Evolutionary conservation across 2,797 vertebrate genomes (phyloP), one percentile per base, ranked within the genome.

Genomic region (Trematomus bernacchii): DNA sequence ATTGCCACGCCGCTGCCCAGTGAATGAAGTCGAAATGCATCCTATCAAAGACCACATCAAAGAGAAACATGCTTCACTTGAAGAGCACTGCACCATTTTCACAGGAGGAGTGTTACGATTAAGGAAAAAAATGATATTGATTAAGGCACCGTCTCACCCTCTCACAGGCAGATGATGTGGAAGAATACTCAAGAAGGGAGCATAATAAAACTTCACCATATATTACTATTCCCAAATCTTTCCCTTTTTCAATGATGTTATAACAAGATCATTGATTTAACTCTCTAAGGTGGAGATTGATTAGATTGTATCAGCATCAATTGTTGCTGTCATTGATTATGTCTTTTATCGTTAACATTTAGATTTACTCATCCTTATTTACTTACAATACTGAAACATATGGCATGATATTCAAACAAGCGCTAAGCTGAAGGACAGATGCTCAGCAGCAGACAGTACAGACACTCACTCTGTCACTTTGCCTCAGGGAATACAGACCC

Each of bases 1-100:
- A 76, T 33, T 74, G 80, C 71, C 80, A 70, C 81, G 40, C 63
- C 4, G 8, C 63, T 80, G 58, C 48, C 79, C 53, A 23, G 73
- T 64, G 51, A 75, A 72, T 79, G 43, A 81, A 86, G 68, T 78
- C 68, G 73, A 40, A 79, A 62, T 43, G 14, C 47, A 67, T 47
- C 43, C 59, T 71, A 85, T 90, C 85, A n/a, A 1, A 33, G 73
- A 63, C 10, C 21, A 47, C 43, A 87, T 90, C 80, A 55, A 60
- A 68, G 52, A 57, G 44, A 80, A 73, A 63, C 19, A 55, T 13
- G 37, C 19, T 55, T 71, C 19, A 63, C 46, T n/a, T 58, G 15
- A 77, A 73, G 68, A 83, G 67, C 59, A 55, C 37, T 78, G 68
- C 66, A 79, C 23, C 53, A 44, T 74, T 80, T 80, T 79, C 43